Evolutionary conservation across 2,113 vertebrate species (phyloP).

Genomic region (Siniperca knerii): DNA sequence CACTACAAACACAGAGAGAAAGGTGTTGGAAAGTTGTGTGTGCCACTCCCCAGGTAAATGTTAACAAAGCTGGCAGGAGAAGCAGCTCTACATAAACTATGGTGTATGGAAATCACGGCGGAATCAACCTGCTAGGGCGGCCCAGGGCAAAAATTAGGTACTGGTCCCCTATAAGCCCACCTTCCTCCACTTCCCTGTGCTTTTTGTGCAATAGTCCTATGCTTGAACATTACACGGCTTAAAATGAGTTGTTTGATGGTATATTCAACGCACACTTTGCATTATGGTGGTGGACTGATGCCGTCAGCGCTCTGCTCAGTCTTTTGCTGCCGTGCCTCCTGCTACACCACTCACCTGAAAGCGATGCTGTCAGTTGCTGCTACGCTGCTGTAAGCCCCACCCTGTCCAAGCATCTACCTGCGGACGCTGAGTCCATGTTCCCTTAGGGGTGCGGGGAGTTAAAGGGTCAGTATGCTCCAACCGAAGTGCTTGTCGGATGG

Average conservation of each 20-base stretch:
- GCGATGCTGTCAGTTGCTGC: no score
- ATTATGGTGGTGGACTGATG: no score
- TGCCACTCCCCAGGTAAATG: conserved; percentile 22
- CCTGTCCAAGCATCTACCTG: no score
- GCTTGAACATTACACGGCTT: background rate
- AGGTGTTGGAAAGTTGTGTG: conserved; percentile 9
- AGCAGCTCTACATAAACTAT: background rate
- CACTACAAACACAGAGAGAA: conserved; percentile 7
- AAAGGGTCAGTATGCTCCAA: background rate
- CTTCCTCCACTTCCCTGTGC: background rate
- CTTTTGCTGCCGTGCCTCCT: no score
- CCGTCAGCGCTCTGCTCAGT: background rate
- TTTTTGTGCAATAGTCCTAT: background rate
- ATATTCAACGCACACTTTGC: background rate
- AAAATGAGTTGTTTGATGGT: background rate
- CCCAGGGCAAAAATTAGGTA: background rate
- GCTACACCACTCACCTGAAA: no score
- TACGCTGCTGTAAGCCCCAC: no score
- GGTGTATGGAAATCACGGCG: background rate
- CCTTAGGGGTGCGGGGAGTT: background rate
- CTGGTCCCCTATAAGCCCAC: background rate
- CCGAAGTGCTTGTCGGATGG: background rate
- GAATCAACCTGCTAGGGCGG: background rate
- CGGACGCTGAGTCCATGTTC: no score
- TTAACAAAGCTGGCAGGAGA: conserved; percentile 23